phyloP scores from a whole-genome alignment of 2,888 invertebrate species.

The Aspidiotus destructor region DNA sequence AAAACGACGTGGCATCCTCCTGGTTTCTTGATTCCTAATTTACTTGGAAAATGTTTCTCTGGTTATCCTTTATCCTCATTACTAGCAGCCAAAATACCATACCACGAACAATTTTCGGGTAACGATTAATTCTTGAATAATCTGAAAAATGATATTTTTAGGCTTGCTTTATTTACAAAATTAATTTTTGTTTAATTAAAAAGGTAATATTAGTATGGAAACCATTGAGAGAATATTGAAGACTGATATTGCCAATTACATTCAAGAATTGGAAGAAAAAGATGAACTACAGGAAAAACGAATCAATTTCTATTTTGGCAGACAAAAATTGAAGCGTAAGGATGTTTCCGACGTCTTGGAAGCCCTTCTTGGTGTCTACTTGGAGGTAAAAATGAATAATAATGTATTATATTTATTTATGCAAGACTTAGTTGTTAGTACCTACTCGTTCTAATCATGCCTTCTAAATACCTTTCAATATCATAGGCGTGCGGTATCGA shows the following conservation, averaged over 20 bases:
- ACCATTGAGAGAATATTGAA: conserved; percentile 25
- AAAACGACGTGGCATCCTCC: neutral
- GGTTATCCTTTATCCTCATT: conserved; percentile 12
- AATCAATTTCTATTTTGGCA: neutral
- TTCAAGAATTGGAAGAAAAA: conserved; percentile 4
- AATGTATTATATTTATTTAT: neutral
- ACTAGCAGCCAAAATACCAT: conserved; percentile 25
- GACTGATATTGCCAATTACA: conserved; percentile 9
- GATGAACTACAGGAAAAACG: neutral
- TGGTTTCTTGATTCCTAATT: neutral
- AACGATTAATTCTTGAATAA: neutral
- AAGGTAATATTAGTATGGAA: conserved; percentile 24
- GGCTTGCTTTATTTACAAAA: neutral
- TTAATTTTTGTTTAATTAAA: neutral
- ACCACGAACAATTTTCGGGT: conserved; percentile 30
- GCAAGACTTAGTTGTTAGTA: neutral
- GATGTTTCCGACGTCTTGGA: conserved; percentile 73
- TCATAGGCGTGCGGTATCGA: neutral
- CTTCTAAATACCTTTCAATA: neutral
- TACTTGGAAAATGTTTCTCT: too few species aligned
- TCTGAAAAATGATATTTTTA: neutral
- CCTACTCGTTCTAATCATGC: neutral
- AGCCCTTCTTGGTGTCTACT: conserved; percentile 70
- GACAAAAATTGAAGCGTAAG: conserved; percentile 50
- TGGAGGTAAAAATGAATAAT: conserved; percentile 43